Conservation (phyloP, 2,888 invertebrate species). For the Incurvaria masculella region DNA sequence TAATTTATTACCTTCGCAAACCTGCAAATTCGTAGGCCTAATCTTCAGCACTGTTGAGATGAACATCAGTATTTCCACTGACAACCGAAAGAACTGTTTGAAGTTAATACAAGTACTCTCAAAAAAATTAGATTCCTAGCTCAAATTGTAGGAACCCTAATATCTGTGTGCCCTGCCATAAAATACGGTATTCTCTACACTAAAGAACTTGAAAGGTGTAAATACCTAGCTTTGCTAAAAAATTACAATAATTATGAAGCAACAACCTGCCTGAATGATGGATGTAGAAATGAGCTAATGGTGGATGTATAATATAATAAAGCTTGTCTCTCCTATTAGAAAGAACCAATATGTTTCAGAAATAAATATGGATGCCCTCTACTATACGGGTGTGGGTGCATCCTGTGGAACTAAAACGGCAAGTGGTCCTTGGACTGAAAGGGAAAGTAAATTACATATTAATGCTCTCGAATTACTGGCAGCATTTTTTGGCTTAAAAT, state of each 20-base stretch:
- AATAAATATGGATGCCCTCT: slow-evolving; percentile 19
- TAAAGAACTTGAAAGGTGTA: slow-evolving; percentile 10
- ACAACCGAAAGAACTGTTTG: slow-evolving; percentile 10
- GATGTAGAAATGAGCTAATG: slow-evolving; percentile 7
- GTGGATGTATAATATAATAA: slow-evolving; percentile 12
- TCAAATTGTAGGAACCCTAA: slow-evolving; percentile 8
- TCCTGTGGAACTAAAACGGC: slow-evolving; percentile 8
- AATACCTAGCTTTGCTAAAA: slow-evolving; percentile 6
- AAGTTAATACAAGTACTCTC: slow-evolving; percentile 1
- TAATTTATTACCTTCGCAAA: not conserved
- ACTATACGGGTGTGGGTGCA: slow-evolving; percentile 16
- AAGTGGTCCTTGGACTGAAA: slow-evolving; percentile 9
- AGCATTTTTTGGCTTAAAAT: slow-evolving; percentile 17
- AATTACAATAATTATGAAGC: not conserved
- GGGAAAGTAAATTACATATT: slow-evolving; percentile 11
- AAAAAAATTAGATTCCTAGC: slow-evolving; percentile 1
- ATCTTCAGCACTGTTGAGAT: slow-evolving; percentile 8
- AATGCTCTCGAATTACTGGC: slow-evolving; percentile 18
- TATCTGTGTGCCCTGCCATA: slow-evolving; percentile 11
- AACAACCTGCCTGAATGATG: not conserved
- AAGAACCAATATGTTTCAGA: slow-evolving; percentile 9
- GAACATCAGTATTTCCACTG: slow-evolving; percentile 6
- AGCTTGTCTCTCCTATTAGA: slow-evolving; percentile 7
- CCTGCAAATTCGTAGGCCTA: slow-evolving; percentile 12
- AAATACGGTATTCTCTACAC: slow-evolving; percentile 11